Evolutionary conservation across 1,140 invertebrate genomes (phyloP), one percentile per base, ranked within the genome.

Genomic region (Capitella teleta): DNA sequence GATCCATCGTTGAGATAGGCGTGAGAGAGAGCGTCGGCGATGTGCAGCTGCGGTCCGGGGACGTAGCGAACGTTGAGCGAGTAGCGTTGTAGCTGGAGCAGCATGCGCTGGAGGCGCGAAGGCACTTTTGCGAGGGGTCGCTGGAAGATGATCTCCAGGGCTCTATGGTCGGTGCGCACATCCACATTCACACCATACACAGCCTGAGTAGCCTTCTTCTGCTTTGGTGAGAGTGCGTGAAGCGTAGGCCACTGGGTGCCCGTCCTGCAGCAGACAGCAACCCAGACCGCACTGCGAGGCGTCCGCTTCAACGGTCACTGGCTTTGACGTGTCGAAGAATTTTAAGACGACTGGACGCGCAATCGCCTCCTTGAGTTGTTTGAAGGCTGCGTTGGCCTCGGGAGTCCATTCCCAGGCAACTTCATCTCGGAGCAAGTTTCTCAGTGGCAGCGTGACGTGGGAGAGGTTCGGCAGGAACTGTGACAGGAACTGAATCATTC

Each of bases 241-340:
- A n/a, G n/a, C n/a, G n/a, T n/a, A n/a, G n/a, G n/a, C n/a, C n/a
- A 77, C 59, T 1, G 66, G 67, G 57, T 59, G 59, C 66, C 64
- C 19, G 45, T 74, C 60, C 53, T 78, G 74, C 5, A 72, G 37
- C 1, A 77, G 26, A 12, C 68, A 61, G 25, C 64, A 66, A 14
- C 70, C 73, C 23, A 76, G 45, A 1, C 67, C 74, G 28, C 58
- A 23, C 25, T 58, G 54, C 16, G 43, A 57, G 12, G 57, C 48
- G 50, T 64, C 61, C 10, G 52, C 49, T 51, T 64, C 55, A 19
- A 66, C 26, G 2, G 55, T 50, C 34, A 59, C 42, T 28, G 47
- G 19, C 21, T 58, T 51, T 14, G 49, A 45, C 1, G 42, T 38
- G 28, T 66, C 57, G 42, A 54, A 67, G 24, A 52, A 64, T 3